Percentiles rank a stretch among this genome's conserved stretches.
These are phyloP conservation scores for Drosophila eugracilis DNA, from an alignment of 1,140 invertebrate species.

Conservation along the genomic window DNA sequence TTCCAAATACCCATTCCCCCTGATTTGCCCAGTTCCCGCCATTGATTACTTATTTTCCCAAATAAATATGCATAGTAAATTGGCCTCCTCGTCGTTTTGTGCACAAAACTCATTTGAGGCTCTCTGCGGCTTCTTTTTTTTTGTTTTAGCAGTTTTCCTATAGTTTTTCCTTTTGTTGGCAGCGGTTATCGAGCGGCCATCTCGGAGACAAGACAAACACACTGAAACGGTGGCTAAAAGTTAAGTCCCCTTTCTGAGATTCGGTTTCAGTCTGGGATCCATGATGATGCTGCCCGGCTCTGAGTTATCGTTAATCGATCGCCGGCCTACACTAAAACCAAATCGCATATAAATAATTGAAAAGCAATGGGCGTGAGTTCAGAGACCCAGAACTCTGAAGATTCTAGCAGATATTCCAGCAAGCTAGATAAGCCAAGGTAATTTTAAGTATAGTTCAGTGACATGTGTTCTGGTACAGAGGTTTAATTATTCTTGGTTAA, in stretches of 20 bases:
- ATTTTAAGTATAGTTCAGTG: constrained; percentile 5
- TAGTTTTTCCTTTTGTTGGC: constrained; percentile 15
- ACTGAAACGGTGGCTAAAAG: constrained; percentile 29
- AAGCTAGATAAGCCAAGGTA: neutral
- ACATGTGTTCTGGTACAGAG: neutral
- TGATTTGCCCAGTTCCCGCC: constrained; percentile 11
- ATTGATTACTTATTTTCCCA: constrained; percentile 83
- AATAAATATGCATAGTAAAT: constrained; percentile 82
- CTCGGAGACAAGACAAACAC: constrained; percentile 26
- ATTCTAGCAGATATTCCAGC: neutral
- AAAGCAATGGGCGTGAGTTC: constrained; percentile 26
- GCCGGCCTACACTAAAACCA: constrained; percentile 51
- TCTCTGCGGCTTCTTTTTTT: constrained; percentile 21
- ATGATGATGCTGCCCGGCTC: constrained; percentile 30
- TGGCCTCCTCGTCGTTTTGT: constrained; percentile 30
- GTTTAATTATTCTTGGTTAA: too few relatives aligned
- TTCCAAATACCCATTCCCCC: neutral
- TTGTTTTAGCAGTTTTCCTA: constrained; percentile 17
- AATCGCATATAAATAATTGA: constrained; percentile 54
- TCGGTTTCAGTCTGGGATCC: constrained; percentile 3
- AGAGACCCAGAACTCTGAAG: constrained; percentile 4
- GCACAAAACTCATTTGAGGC: constrained; percentile 64
- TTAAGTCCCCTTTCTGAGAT: constrained; percentile 1
- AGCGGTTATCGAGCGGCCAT: constrained; percentile 67
- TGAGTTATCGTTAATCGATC: constrained; percentile 75